Percentiles rank a stretch among this genome's conserved stretches.
Conservation (phyloP, 2,888 invertebrate species). For the Prenolepis imparis region DNA sequence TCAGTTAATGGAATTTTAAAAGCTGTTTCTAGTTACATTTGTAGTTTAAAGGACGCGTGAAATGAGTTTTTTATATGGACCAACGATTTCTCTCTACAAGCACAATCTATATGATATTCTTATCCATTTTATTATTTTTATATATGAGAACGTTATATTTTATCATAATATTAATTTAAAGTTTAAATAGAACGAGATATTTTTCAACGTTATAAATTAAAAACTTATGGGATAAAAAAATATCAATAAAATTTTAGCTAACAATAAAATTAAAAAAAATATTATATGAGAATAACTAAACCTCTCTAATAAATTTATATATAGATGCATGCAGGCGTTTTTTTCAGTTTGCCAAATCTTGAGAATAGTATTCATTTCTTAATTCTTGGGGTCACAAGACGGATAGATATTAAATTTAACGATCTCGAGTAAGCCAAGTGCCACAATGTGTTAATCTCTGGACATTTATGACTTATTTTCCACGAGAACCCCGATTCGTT, state of each 20-base stretch:
- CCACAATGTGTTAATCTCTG: constrained; percentile 74
- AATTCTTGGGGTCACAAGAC: constrained; percentile 36
- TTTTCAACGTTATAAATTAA: background rate
- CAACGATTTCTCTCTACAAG: background rate
- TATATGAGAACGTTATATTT: background rate
- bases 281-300: background rate
- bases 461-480: constrained; percentile 76
- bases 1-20: constrained; percentile 72
- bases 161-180: constrained; percentile 4
- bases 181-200: background rate
- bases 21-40: constrained; percentile 72
- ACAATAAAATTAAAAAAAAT: background rate
- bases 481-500: constrained; percentile 59
- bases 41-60: constrained; percentile 69
- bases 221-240: background rate
- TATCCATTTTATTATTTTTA: background rate
- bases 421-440: constrained; percentile 7
- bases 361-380: background rate
- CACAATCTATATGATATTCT: background rate
- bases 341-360: constrained; percentile 6
- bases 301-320: background rate
- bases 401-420: constrained; percentile 30
- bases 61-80: constrained; percentile 64
- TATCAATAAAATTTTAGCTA: constrained; percentile 1
- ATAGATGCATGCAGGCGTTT: background rate